Conservation (phyloP, 2,113 vertebrate genomes). For the Lates calcarifer region DNA sequence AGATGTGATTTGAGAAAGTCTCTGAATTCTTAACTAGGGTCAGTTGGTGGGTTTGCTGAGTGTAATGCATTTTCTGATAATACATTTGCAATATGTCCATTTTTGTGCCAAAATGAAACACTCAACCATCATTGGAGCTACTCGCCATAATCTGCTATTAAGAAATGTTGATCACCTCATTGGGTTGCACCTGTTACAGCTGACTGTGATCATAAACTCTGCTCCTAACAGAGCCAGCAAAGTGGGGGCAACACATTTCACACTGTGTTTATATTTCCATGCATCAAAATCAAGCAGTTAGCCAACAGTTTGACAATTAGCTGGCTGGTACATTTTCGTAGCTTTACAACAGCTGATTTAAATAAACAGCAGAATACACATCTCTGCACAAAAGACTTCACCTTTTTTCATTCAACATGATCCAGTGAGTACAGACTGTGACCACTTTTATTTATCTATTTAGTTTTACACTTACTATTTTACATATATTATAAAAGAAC, state of each 20-base stretch:
- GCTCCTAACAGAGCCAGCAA: background rate
- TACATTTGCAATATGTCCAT: too few species aligned
- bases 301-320: background rate
- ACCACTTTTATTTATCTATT: too few species aligned
- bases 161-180: background rate
- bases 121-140: background rate
- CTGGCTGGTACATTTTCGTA: background rate
- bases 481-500: too few species aligned
- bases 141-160: background rate
- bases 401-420: background rate
- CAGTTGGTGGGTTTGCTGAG: background rate
- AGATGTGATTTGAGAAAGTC: too few species aligned
- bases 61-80: too few species aligned
- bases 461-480: too few species aligned
- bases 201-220: background rate
- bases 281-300: background rate
- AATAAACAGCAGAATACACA: background rate
- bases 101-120: background rate
- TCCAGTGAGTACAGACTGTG: background rate
- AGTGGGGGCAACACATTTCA: background rate
- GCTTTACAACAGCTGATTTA: background rate
- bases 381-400: background rate
- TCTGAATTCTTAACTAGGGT: too few species aligned
- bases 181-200: background rate
- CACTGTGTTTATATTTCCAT: background rate